Percentiles rank a stretch among this genome's conserved stretches.
phyloP scores from a whole-genome alignment of 2,797 vertebrate species.

The Bradypodion pumilum region DNA sequence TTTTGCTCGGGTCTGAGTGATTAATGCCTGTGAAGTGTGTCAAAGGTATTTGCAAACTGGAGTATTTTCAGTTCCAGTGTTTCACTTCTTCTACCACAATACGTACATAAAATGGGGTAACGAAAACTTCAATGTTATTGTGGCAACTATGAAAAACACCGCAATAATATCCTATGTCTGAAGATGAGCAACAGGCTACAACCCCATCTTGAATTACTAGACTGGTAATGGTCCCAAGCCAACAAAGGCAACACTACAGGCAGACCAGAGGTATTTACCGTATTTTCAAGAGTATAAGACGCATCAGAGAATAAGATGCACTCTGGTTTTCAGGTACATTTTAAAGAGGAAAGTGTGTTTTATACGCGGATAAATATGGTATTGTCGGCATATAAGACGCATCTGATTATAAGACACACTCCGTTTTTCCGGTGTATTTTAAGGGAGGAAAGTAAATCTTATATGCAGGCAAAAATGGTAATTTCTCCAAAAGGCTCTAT shows the following conservation, averaged over 20 bases:
- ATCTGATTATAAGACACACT: too few relatives aligned
- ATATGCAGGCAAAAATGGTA: too few relatives aligned
- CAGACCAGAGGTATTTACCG: not conserved
- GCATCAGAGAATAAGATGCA: too few relatives aligned
- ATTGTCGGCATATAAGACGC: too few relatives aligned
- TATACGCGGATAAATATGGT: too few relatives aligned
- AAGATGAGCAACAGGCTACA: not conserved
- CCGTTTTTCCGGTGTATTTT: too few relatives aligned
- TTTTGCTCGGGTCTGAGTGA: slow-evolving; percentile 95
- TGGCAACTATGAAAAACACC: not conserved
- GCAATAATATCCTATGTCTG: too few relatives aligned
- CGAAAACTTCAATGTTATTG: not conserved
- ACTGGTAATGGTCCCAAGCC: not conserved
- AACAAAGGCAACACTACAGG: not conserved
- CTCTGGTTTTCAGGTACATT: too few relatives aligned
- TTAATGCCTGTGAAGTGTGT: slow-evolving; percentile 73
- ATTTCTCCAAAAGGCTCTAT: not conserved
- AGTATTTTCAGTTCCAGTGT: not conserved
- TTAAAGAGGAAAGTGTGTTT: too few relatives aligned
- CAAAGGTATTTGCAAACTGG: not conserved
- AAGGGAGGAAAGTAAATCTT: too few relatives aligned
- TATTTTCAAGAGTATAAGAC: too few relatives aligned
- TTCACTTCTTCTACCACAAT: not conserved
- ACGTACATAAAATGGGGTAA: not conserved
- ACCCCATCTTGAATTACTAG: not conserved